Percentiles rank a stretch among this genome's conserved stretches.
These are phyloP conservation scores for Luidia sarsii DNA, from an alignment of 53 echinoderm and acorn worm species.

Conservation along the genomic window DNA sequence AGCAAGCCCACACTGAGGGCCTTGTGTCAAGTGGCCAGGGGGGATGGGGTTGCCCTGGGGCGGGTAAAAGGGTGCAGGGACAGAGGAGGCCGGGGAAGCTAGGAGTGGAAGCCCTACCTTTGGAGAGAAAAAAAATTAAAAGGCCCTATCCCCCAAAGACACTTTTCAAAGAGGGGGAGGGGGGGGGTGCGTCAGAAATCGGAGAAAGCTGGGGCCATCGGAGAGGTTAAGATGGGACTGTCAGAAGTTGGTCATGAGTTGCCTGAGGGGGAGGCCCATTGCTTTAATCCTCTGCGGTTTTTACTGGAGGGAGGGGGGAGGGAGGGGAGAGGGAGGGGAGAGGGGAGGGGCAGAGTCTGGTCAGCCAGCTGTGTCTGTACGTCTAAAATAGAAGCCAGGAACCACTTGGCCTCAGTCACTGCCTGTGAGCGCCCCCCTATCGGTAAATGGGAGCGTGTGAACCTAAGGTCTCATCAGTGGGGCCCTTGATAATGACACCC, in stretches of 20 bases:
- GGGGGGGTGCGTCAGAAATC: neutral
- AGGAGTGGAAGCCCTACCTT: slow-evolving; percentile 11
- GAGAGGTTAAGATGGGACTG: slow-evolving; percentile 18
- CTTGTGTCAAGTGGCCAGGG: neutral
- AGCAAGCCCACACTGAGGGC: neutral
- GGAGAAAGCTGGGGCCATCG: too few relatives aligned
- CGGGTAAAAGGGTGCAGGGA: neutral
- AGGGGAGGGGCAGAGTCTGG: neutral
- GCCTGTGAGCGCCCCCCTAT: too few relatives aligned
- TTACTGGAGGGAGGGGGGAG: too few relatives aligned
- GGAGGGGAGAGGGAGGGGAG: too few relatives aligned
- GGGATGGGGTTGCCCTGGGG: neutral
- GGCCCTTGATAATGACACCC: too few relatives aligned
- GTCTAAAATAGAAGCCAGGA: neutral
- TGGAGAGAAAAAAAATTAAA: neutral
- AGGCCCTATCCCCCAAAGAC: slow-evolving; percentile 7
- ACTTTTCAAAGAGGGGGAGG: neutral
- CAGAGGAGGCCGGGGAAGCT: neutral
- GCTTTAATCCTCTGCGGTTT: slow-evolving; percentile 2
- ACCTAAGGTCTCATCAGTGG: neutral
- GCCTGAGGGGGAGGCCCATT: slow-evolving; percentile 3
- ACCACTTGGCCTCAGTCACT: neutral
- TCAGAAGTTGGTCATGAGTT: slow-evolving; percentile 40
- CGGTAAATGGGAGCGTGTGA: slow-evolving; percentile 4
- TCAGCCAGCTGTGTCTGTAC: slow-evolving; percentile 19